phyloP scores from a whole-genome alignment of 2,113 vertebrate genomes.

The Strix aluco region DNA sequence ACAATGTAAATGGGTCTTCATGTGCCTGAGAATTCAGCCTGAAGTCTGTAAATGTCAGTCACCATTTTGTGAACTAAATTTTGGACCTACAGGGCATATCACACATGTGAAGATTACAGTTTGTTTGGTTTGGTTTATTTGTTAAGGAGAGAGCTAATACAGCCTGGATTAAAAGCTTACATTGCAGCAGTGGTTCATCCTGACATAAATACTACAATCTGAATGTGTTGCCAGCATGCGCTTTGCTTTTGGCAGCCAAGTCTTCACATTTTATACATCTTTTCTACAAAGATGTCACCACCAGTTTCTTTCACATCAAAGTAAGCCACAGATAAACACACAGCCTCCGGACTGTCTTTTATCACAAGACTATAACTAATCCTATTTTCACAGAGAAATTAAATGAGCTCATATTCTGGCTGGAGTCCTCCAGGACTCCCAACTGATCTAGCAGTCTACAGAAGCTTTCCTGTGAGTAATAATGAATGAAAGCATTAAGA shows the following conservation, averaged over 20 bases:
- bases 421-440: background rate
- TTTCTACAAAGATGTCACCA: background rate
- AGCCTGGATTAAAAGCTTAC: background rate
- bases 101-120: background rate
- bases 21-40: background rate
- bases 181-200: background rate
- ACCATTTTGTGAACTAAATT: background rate
- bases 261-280: background rate
- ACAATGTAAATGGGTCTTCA: background rate
- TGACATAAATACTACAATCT: background rate
- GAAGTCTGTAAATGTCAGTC: background rate
- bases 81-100: background rate
- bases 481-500: background rate
- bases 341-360: background rate
- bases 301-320: background rate
- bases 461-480: background rate
- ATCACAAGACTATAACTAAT: background rate
- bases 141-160: background rate
- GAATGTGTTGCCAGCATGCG: fast-evolving
- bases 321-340: background rate
- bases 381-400: background rate
- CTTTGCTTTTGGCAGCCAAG: background rate
- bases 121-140: background rate
- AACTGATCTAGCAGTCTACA: background rate
- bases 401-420: background rate